Evolutionary conservation across 2,888 invertebrate species (phyloP), one percentile per base, ranked within the genome.

Genomic region (Nycteola revayana): DNA sequence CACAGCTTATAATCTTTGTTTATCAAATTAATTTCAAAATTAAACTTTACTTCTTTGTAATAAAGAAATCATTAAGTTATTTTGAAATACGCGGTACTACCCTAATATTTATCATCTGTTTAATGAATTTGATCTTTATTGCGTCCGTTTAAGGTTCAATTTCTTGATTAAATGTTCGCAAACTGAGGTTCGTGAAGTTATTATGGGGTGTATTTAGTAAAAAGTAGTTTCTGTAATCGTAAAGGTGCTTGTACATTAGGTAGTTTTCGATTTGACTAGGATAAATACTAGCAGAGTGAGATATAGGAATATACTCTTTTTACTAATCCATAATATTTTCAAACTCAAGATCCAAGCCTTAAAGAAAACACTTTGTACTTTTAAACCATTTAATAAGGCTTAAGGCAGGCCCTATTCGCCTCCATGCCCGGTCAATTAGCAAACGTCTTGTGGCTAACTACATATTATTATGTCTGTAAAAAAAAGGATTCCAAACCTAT

Each of bases 151-250:
- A 42, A 21, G 25, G 49, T 28, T 35, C 24, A 41, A 26, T 32
- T 27, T 53, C 4, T n/a, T 14, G 25, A 10, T 27, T 6, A 27
- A 26, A 18, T 8, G 1, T 20, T 27, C n/a, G 30, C 33, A 41
- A 32, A 25, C 29, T 39, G 29, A 37, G 30, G 25, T 41, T 41
- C 41, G 58, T 45, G 7, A n/a, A 25, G 30, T 41, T 45, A 45
- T 53, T 44, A 43, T 34, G 54, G 54, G 58, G 58, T 54, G 58
- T 49, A 43, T 42, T 49, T 39, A 38, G 39, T 53, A 34, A 36
- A 56, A 38, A 40, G 59, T 37, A 22, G 42, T 49, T 57, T 14
- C 5, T 41, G 2, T 21, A 27, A 17, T 20, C 2, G 17, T 52
- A 10, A 53, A 31, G 54, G 30, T 39, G 7, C 8, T 18, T 1